Percentiles rank a stretch among this genome's conserved stretches.
These are phyloP conservation scores for Ptychoptera contaminata DNA, from an alignment of 2,888 invertebrate species.

Conservation along the genomic window DNA sequence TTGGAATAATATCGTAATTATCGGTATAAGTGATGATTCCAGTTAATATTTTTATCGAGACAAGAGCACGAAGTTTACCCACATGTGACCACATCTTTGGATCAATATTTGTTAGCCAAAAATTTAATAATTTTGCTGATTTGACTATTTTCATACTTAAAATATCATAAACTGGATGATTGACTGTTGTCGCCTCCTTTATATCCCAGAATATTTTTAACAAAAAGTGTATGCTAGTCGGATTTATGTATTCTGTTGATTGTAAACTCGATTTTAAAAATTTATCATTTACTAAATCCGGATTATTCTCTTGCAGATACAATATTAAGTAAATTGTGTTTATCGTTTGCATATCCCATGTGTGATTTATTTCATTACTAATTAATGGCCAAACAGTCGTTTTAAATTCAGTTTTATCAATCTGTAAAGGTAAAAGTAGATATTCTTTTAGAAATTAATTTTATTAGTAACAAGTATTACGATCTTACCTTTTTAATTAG, in stretches of 20 bases:
- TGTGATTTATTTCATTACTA: constrained; percentile 41
- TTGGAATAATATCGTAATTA: constrained; percentile 30
- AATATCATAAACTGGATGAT: constrained; percentile 47
- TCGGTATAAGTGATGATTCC: constrained; percentile 36
- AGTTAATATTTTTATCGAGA: constrained; percentile 41
- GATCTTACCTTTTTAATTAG: constrained; percentile 38
- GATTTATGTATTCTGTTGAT: constrained; percentile 37
- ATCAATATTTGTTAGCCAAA: constrained; percentile 40
- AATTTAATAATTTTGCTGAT: constrained; percentile 35
- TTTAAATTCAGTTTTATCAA: constrained; percentile 38
- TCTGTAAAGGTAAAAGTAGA: too few relatives aligned
- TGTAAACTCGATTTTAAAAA: constrained; percentile 40
- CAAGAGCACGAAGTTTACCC: constrained; percentile 41
- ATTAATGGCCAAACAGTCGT: constrained; percentile 42
- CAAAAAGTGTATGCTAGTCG: constrained; percentile 39
- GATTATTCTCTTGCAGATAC: constrained; percentile 29
- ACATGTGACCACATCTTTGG: constrained; percentile 33
- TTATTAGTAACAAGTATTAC: too few relatives aligned
- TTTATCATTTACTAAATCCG: constrained; percentile 34
- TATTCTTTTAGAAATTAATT: too few relatives aligned
- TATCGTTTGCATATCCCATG: constrained; percentile 45
- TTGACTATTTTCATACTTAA: constrained; percentile 38
- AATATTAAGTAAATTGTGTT: constrained; percentile 49
- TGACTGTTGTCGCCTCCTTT: constrained; percentile 18
- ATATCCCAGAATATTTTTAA: constrained; percentile 45